Evolutionary conservation across 2,888 invertebrate genomes (phyloP), one percentile per base, ranked within the genome.

Genomic region (Parelbella ahira): DNA sequence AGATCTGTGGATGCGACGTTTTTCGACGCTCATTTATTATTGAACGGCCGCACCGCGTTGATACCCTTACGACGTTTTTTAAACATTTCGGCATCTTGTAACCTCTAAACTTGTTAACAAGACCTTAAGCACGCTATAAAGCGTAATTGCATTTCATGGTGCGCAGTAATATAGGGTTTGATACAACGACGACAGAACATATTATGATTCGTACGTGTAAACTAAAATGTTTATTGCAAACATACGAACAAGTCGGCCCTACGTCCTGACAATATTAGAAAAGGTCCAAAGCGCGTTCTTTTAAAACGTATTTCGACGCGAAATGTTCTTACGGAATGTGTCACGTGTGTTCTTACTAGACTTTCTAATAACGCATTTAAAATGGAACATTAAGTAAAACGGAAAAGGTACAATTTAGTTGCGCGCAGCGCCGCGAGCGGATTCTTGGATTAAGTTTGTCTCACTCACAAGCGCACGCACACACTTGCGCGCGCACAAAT

Each of bases 1-100:
- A 79, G 79, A 81, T 79, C 67, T 78, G 75, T 74, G 63, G 65
- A 44, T 27, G 24, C 11, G 24, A 18, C 39, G 10, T 11, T 21
- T 24, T 20, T 4, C 4, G 19, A 39, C 32, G 32, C 15, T 10
- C 25, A 36, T 43, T 43, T 32, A 24, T 36, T 29, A 23, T 11
- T 7, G 25, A 24, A 24, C 3, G 24, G 7, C 9, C 19, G 25
- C 20, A 52, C 48, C 30, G 48, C 49, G 60, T 58, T 65, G 60
- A 63, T 57, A 60, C 54, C 48, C 30, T 59, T 49, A 43, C 37
- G 48, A 27, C 32, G 13, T 34, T 34, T 37, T 29, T 30, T 25
- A 21, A 10, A 34, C 28, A 18, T 34, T 28, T 29, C 15, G 15
- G 15, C 15, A 3, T 15, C 15, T 15, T n/a, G n/a, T n/a, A n/a